Evolutionary conservation across 2,888 invertebrate species (phyloP), one percentile per base, ranked within the genome.

Genomic region (Drosophila paramelanica): DNA sequence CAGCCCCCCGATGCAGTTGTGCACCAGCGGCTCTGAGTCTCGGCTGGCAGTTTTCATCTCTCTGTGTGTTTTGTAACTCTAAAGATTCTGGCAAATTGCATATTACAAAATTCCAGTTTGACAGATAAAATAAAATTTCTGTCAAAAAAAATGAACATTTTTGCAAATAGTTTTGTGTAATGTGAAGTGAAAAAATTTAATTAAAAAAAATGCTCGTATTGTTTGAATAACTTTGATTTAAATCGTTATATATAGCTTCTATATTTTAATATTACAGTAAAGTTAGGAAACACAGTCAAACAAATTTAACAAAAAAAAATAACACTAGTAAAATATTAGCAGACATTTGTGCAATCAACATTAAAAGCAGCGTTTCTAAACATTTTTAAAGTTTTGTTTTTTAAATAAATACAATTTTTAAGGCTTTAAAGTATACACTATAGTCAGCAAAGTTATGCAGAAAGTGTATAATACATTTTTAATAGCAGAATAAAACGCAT

Each of bases 1-100:
- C 42, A 55, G 33, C 2, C 11, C 23, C 50, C 27, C n/a, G 56
- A 27, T 36, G 46, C 69, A 66, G 67, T 67, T 53, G 27, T 41
- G 53, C n/a, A 10, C 10, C 46, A 53, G 46, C 52, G n/a, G 25
- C 45, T 20, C 39, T 65, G 33, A 41, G 39, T 31, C n/a, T 33
- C 67, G 53, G 27, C 13, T 65, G 43, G 17, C 51, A 51, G 31
- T 14, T 38, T 20, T 11, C 6, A 23, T 10, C 20, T n/a, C 25
- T 51, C 39, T 36, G 45, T 20, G 45, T 20, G 31, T 25, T 33
- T n/a, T n/a, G 25, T n/a, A 14, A 6, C 13, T 6, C 17, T 2
- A 43, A n/a, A 59, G 61, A 41, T 11, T 38, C 25, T 36, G 13
- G 17, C 6, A 27, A 6, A 23, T 14, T 42, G 7, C 11, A 53